phyloP scores from a whole-genome alignment of 2,113 vertebrate species.

The Cyanistes caeruleus region DNA sequence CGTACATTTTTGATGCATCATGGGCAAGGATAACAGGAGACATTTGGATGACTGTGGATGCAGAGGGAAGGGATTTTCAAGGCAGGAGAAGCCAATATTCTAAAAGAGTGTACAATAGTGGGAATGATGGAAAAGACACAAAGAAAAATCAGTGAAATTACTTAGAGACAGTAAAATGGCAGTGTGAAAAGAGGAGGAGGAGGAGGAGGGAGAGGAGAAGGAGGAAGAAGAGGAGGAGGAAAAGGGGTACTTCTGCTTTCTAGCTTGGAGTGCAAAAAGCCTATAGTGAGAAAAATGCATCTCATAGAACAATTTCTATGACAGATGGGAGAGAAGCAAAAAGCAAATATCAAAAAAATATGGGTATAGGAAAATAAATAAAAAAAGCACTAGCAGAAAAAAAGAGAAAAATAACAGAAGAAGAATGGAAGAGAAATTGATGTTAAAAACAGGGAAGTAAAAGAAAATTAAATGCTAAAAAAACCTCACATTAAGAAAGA shows the following conservation, averaged over 20 bases:
- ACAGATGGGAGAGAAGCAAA: not conserved
- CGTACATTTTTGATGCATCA: slow-evolving; percentile 14
- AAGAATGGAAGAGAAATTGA: not conserved
- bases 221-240: not conserved
- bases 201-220: not conserved
- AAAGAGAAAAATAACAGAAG: not conserved
- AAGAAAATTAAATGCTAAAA: not conserved
- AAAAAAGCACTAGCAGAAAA: not conserved
- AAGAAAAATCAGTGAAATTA: not conserved
- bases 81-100: not conserved
- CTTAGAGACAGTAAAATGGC: not conserved
- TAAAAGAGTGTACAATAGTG: not conserved
- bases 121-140: not conserved
- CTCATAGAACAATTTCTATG: not conserved
- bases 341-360: not conserved
- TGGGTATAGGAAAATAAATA: not conserved
- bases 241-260: not conserved
- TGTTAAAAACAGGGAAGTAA: not conserved
- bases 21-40: slow-evolving; percentile 22
- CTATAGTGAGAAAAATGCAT: not conserved
- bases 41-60: not conserved
- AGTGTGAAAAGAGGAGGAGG: not conserved
- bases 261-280: not conserved
- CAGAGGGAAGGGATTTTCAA: not conserved
- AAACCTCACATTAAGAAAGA: not conserved